These are phyloP conservation scores for Oreonectes daqikongensis DNA, from an alignment of 2,797 vertebrate genomes.

Conservation along the genomic window DNA sequence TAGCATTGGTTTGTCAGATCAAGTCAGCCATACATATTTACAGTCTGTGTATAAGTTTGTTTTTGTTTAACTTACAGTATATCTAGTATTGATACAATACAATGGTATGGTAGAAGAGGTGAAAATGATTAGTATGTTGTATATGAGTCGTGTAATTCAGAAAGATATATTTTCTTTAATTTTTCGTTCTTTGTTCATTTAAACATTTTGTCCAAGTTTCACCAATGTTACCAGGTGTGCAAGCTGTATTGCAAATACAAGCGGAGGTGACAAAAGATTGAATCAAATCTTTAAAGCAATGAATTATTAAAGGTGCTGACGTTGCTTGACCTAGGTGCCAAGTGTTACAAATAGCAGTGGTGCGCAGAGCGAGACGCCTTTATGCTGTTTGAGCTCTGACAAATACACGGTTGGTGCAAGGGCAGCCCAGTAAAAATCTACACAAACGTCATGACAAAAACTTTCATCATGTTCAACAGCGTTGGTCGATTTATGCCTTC, in stretches of 20 bases:
- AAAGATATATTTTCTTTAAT: not conserved
- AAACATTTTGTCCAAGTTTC: constrained; percentile 8
- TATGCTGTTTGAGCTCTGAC: constrained; percentile 50
- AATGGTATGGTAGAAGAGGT: not conserved
- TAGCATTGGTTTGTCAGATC: not conserved
- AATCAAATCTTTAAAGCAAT: constrained; percentile 18
- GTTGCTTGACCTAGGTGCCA: constrained; percentile 16
- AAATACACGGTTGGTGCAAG: constrained; percentile 58
- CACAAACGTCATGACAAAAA: constrained; percentile 29
- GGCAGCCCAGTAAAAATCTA: constrained; percentile 51
- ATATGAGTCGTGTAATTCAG: not conserved
- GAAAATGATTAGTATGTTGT: constrained; percentile 12
- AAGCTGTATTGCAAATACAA: constrained; percentile 24
- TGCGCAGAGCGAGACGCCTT: constrained; percentile 20
- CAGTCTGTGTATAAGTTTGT: not conserved
- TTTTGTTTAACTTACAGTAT: not conserved
- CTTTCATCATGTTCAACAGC: constrained; percentile 62
- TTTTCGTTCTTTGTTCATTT: not conserved
- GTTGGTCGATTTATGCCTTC: constrained; percentile 70
- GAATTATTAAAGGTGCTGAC: constrained; percentile 37
- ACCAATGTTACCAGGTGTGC: not conserved
- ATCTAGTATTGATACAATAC: not conserved
- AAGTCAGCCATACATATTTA: not conserved
- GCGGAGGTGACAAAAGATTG: constrained; percentile 4
- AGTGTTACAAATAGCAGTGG: constrained; percentile 26